phyloP scores from a whole-genome alignment of 2,797 vertebrate species.

The Ciconia nigra region DNA sequence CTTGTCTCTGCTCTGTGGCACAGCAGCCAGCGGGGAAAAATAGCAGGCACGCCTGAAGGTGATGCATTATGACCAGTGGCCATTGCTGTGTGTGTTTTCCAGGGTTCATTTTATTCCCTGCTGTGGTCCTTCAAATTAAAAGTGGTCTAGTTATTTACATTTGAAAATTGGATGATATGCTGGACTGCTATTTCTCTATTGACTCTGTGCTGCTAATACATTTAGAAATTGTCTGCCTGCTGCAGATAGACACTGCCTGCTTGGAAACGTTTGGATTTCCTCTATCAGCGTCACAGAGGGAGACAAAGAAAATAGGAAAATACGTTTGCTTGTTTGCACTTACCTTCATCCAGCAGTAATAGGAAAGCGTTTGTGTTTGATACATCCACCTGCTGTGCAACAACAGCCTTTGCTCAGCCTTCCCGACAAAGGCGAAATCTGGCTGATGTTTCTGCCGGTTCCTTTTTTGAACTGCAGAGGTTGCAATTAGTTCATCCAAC shows the following conservation, averaged over 20 bases:
- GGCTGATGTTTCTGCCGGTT: background rate
- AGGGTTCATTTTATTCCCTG: conserved; percentile 20
- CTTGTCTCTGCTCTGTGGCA: background rate
- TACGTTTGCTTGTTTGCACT: conserved; percentile 40
- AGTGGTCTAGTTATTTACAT: conserved; percentile 60
- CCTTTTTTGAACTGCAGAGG: background rate
- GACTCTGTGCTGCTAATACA: conserved; percentile 44
- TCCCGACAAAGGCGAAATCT: background rate
- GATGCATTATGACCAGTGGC: background rate
- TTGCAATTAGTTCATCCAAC: background rate
- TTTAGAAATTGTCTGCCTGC: conserved; percentile 58
- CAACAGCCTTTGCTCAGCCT: background rate
- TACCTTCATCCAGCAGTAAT: conserved; percentile 7
- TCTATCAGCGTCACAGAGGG: conserved; percentile 38
- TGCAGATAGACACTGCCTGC: conserved; percentile 53
- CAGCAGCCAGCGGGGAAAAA: background rate
- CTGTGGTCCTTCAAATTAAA: conserved; percentile 45
- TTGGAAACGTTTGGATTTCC: conserved; percentile 36
- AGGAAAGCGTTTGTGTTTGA: background rate
- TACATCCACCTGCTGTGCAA: background rate
- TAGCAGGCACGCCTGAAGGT: background rate
- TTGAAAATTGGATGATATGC: conserved; percentile 61
- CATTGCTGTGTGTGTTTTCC: background rate
- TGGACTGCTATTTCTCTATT: conserved; percentile 57
- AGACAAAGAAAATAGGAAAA: conserved; percentile 33